Evolutionary conservation across 2,888 invertebrate genomes (phyloP).

Genomic region (Clitarchus hookeri): DNA sequence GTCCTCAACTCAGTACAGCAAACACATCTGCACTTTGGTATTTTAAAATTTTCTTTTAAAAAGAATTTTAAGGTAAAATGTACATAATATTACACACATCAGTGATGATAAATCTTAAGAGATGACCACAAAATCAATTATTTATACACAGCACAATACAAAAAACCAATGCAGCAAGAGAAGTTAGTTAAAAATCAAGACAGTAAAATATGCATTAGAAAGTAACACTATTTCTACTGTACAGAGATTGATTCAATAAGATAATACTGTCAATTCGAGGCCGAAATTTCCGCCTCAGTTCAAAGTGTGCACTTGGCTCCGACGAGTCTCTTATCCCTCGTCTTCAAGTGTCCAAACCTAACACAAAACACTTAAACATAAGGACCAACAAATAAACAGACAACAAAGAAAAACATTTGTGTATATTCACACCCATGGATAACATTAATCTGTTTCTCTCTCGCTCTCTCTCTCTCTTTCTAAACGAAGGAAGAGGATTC

Average conservation of each 20-base stretch:
- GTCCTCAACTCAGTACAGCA: conserved; percentile 39
- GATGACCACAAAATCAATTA: neutral
- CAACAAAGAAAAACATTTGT: neutral
- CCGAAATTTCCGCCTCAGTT: neutral
- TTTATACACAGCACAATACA: conserved; percentile 26
- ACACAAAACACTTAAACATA: conserved; percentile 1
- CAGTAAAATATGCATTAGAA: conserved; percentile 39
- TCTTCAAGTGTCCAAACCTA: neutral
- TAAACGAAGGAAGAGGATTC: neutral
- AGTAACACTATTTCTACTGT: conserved; percentile 36
- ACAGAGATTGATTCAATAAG: conserved; percentile 34
- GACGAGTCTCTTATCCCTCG: conserved; percentile 5
- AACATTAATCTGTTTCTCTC: neutral
- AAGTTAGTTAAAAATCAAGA: conserved; percentile 22
- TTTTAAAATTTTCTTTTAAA: conserved; percentile 9
- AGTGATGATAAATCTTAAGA: neutral
- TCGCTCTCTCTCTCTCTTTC: neutral
- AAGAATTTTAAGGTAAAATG: conserved; percentile 21
- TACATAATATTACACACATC: no score
- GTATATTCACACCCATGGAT: neutral
- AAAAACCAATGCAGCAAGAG: conserved; percentile 17
- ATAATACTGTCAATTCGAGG: conserved; percentile 41
- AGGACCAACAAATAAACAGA: neutral
- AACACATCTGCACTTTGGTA: conserved; percentile 42
- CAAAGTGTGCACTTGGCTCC: neutral